Evolutionary conservation across 2,888 invertebrate species (phyloP).

Genomic region (Gastrophysa polygoni): DNA sequence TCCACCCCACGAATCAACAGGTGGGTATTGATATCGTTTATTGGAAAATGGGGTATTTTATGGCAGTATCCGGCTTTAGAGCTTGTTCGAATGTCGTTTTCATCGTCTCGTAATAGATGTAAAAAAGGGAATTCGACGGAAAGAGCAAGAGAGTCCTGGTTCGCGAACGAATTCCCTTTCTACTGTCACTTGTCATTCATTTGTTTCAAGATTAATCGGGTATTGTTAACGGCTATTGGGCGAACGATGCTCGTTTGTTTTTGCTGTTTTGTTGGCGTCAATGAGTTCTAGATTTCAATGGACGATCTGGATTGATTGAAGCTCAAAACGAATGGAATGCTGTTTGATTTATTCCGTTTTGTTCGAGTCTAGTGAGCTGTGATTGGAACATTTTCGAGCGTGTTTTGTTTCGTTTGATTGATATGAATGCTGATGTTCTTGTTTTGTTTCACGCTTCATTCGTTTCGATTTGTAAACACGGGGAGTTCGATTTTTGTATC

Average conservation of each 20-base stretch:
- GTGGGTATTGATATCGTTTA: slow-evolving; percentile 61
- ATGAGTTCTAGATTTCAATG: slow-evolving; percentile 41
- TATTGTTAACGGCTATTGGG: slow-evolving; percentile 48
- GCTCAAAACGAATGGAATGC: slow-evolving; percentile 39
- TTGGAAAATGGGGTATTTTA: slow-evolving; percentile 60
- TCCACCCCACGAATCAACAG: slow-evolving; percentile 55
- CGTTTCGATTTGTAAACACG: slow-evolving; percentile 33
- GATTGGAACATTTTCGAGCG: slow-evolving; percentile 34
- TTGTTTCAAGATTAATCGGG: slow-evolving; percentile 48
- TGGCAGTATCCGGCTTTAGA: slow-evolving; percentile 54
- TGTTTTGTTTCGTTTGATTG: slow-evolving; percentile 41
- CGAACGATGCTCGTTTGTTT: slow-evolving; percentile 42
- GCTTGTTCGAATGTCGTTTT: slow-evolving; percentile 48
- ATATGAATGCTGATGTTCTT: slow-evolving; percentile 41
- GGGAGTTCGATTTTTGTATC: slow-evolving; percentile 6
- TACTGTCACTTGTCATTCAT: slow-evolving; percentile 50
- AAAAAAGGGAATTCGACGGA: slow-evolving; percentile 13
- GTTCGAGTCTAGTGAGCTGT: slow-evolving; percentile 34
- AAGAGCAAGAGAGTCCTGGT: slow-evolving; percentile 28
- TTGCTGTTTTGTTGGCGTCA: slow-evolving; percentile 43
- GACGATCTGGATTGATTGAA: slow-evolving; percentile 42
- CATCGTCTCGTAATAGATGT: slow-evolving; percentile 30
- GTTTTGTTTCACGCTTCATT: slow-evolving; percentile 40
- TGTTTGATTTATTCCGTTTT: slow-evolving; percentile 47
- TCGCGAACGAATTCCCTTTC: slow-evolving; percentile 38